Evolutionary conservation across 2,888 invertebrate species (phyloP).

Genomic region (Leptopilina syphax): DNA sequence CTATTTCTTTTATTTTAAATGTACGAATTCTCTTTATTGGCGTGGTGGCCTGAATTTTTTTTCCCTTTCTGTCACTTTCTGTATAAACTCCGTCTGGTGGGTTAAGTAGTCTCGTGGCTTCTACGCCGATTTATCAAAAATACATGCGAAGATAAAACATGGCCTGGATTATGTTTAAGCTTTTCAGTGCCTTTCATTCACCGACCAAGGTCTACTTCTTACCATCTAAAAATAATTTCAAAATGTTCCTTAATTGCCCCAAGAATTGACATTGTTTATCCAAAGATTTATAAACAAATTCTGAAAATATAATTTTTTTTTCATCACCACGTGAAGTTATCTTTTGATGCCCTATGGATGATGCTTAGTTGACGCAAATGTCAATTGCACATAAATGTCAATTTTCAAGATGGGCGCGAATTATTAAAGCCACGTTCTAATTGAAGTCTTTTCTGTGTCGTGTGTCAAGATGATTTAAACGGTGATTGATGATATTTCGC

Average conservation of each 20-base stretch:
- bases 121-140: neutral
- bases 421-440: neutral
- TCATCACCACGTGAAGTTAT: no score
- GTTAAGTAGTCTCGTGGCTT: constrained; percentile 13
- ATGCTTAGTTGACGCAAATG: neutral
- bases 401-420: neutral
- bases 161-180: constrained; percentile 18
- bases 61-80: neutral
- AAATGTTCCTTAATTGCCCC: neutral
- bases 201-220: neutral
- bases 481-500: constrained; percentile 64
- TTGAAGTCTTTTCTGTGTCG: neutral
- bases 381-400: constrained; percentile 6
- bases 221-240: neutral
- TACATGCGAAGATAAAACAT: constrained; percentile 20
- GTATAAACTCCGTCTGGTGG: constrained; percentile 9
- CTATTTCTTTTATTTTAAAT: no score
- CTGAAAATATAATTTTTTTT: no score
- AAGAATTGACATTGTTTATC: no score
- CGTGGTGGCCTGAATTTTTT: constrained; percentile 2
- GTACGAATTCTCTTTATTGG: no score
- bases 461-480: constrained; percentile 10
- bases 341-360: neutral
- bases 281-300: no score
- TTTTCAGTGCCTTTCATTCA: neutral